Percentiles rank a stretch among this genome's conserved stretches.
These are phyloP conservation scores for Drosophila sucinea DNA, from an alignment of 1,140 invertebrate genomes.

Conservation along the genomic window DNA sequence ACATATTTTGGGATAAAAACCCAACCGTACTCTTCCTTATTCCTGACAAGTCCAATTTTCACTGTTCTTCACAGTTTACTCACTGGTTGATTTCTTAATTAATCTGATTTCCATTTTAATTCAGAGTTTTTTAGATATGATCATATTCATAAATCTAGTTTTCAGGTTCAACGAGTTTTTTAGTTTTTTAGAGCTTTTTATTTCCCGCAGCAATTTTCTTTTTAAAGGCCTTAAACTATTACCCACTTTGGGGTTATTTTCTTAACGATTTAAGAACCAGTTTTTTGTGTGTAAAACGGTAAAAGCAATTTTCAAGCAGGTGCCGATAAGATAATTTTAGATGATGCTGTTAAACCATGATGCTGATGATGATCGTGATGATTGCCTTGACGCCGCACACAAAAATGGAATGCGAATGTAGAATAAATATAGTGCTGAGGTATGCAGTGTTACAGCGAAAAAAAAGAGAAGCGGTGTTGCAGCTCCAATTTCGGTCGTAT, in stretches of 20 bases:
- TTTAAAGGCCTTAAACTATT: conserved; percentile 12
- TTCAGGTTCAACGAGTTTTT: neutral
- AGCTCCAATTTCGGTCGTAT: conserved; percentile 26
- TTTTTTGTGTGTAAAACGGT: neutral
- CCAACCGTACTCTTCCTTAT: too few relatives aligned
- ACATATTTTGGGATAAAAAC: too few relatives aligned
- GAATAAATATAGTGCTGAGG: neutral
- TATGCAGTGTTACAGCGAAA: neutral
- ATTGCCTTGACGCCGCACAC: conserved; percentile 2
- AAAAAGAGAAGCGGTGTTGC: neutral
- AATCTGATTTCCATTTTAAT: neutral
- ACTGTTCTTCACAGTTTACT: neutral
- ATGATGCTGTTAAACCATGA: conserved; percentile 8
- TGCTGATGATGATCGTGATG: neutral
- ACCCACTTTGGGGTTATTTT: conserved; percentile 11
- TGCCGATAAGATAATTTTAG: conserved; percentile 9
- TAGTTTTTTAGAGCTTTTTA: conserved; percentile 1
- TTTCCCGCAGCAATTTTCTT: conserved; percentile 7
- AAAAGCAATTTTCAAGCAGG: conserved; percentile 7
- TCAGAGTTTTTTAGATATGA: conserved; percentile 1
- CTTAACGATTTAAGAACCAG: conserved; percentile 11
- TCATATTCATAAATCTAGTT: neutral
- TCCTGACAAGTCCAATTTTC: too few relatives aligned
- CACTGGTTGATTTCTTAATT: neutral
- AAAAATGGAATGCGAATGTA: neutral